Percentiles rank a stretch among this genome's conserved stretches.
These are phyloP conservation scores for Mormyrus hasselquistii DNA, from an alignment of 2,797 vertebrate genomes.

Conservation along the genomic window DNA sequence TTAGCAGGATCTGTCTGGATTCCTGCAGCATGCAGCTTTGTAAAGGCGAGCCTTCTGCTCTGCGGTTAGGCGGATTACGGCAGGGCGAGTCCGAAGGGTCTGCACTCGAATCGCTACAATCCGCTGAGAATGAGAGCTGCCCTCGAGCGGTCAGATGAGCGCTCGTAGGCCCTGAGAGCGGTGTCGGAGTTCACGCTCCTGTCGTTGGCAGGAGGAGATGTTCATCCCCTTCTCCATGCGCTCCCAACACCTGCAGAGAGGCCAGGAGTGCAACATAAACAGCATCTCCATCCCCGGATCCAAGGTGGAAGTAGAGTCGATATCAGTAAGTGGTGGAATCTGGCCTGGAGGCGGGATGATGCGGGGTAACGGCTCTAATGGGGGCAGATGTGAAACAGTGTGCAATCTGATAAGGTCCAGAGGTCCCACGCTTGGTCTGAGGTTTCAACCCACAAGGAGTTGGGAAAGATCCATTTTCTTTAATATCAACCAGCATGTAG, in stretches of 20 bases:
- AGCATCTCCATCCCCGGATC: constrained; percentile 28
- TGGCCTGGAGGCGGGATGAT: background rate
- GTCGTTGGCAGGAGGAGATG: constrained; percentile 36
- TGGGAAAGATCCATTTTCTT: background rate
- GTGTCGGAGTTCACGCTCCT: too few relatives aligned
- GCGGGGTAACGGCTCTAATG: background rate
- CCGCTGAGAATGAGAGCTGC: background rate
- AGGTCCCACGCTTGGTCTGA: background rate
- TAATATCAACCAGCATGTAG: background rate
- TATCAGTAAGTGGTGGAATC: constrained; percentile 32
- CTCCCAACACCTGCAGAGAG: constrained; percentile 21
- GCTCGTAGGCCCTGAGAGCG: background rate
- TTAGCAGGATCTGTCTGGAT: background rate
- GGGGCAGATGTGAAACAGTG: background rate
- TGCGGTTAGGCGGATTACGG: background rate
- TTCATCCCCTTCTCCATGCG: constrained; percentile 27
- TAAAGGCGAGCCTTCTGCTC: background rate
- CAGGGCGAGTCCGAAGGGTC: background rate
- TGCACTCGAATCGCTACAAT: background rate
- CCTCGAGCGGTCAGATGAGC: background rate
- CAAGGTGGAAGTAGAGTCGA: constrained; percentile 39
- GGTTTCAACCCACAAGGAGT: background rate
- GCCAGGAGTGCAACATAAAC: constrained; percentile 30
- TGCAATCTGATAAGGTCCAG: background rate
- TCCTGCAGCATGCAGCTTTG: background rate